These are phyloP conservation scores for Sterna hirundo DNA, from an alignment of 2,113 vertebrate genomes.

Conservation along the genomic window DNA sequence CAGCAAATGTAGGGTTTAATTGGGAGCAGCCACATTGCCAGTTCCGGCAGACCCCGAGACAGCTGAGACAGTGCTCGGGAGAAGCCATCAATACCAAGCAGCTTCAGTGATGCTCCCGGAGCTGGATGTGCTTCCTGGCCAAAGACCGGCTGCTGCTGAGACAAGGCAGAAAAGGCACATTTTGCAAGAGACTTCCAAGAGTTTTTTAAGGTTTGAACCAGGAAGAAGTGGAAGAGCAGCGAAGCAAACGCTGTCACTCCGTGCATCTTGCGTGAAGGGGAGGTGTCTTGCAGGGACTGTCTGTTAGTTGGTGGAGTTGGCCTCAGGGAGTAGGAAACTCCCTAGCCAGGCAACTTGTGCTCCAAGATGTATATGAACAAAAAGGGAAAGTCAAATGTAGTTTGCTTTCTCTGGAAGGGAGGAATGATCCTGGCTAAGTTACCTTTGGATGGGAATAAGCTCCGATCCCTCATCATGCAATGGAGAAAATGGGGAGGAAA, in stretches of 20 bases:
- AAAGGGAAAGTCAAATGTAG: neutral
- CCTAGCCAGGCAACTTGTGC: neutral
- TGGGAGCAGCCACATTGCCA: neutral
- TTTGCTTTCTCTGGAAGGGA: neutral
- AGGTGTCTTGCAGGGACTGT: neutral
- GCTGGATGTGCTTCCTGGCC: neutral
- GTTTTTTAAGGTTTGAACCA: neutral
- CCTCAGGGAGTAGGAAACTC: neutral
- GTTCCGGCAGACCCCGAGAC: neutral
- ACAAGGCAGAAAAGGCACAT: neutral
- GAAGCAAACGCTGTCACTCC: neutral
- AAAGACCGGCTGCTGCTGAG: neutral
- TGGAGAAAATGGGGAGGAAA: neutral
- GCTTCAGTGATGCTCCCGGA: neutral
- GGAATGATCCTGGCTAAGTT: neutral
- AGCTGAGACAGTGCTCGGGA: neutral
- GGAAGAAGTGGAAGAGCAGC: neutral
- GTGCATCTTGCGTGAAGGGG: neutral
- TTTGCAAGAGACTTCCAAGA: neutral
- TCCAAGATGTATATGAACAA: neutral
- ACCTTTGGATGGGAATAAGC: neutral
- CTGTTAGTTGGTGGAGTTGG: neutral
- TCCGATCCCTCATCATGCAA: neutral
- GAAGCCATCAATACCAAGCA: neutral
- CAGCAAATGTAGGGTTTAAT: conserved; percentile 9